Evolutionary conservation across 2,797 vertebrate species (phyloP), one percentile per base, ranked within the genome.

Genomic region (Pipistrellus pygmaeus): DNA sequence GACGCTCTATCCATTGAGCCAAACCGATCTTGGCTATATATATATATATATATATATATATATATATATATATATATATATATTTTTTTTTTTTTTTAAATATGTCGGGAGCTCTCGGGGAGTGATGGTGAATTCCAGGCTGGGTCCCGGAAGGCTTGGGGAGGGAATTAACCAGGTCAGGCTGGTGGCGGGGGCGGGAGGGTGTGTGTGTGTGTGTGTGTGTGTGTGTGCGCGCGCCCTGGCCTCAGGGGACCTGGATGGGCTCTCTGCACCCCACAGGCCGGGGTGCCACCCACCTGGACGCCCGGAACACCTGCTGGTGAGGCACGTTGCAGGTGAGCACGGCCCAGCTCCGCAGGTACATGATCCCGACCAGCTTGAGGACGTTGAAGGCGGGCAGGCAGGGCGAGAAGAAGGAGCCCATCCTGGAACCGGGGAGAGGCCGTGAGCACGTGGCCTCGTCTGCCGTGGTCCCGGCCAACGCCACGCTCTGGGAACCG

Each of bases 311-410:
- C 51, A 99, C 99, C 96, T 99, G 99, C 98, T 99, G 99, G 95
- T 99, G 99, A 2, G 99, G 99, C 13, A 99, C 99, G 6, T 99
- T 99, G 95, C 99, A 99, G 1, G 99, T 99, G 95, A 99, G 98
- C 90, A 99, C 99, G 0, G 99, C 99, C 99, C 99, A 99, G 98
- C 99, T 99, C 95, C 99, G 98, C 97, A 99, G 98, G 97, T 99
- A 99, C 99, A 99, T 99, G 90, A 99, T 98, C 21, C 99, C 99
- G 15, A 99, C 99, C 96, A 99, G 97, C 97, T 99, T 99, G 95
- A 99, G 97, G 53, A 99, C 99, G 0, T 99, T 99, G 97, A 99
- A 99, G 2, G 99, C 99, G 38, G 99, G 99, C 38, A 99, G 99
- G 81, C 99, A 99, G 0, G 99, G 99, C 1, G 99, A 99, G 98